Evolutionary conservation across 2,797 vertebrate genomes (phyloP).

Genomic region (Amblyopsis hoosieri): DNA sequence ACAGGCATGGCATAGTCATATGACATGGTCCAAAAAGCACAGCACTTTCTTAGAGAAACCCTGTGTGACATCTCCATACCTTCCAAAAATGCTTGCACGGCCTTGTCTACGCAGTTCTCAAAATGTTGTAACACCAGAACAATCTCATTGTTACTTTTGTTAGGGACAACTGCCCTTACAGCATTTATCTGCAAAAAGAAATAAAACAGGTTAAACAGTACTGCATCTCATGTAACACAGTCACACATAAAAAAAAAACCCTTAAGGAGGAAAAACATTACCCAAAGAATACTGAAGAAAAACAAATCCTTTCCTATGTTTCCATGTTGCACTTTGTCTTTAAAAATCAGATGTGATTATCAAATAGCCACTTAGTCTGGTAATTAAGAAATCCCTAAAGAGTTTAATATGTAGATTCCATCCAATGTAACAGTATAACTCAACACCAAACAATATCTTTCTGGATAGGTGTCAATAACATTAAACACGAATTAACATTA

Average conservation of each 20-base stretch:
- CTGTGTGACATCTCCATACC: slow-evolving; percentile 66
- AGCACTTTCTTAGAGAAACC: background rate
- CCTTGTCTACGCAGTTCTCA: slow-evolving; percentile 92
- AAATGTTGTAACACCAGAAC: slow-evolving; percentile 95
- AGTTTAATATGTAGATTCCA: too few relatives aligned
- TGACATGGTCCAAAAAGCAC: background rate
- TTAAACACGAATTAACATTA: background rate
- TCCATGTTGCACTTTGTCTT: background rate
- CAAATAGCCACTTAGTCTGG: too few relatives aligned
- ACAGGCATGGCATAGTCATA: too few relatives aligned
- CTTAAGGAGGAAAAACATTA: background rate
- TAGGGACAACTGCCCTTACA: slow-evolving; percentile 91
- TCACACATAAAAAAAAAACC: background rate
- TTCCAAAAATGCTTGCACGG: slow-evolving; percentile 95
- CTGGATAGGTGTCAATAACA: background rate
- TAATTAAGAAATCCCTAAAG: too few relatives aligned
- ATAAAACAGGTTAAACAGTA: background rate
- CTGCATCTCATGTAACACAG: background rate
- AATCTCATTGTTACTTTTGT: slow-evolving; percentile 98
- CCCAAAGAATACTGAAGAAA: background rate
- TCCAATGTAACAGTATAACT: too few relatives aligned
- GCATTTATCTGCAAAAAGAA: slow-evolving; percentile 84
- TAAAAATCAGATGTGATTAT: too few relatives aligned
- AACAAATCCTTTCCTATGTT: background rate
- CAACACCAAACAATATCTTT: too few relatives aligned